Evolutionary conservation across 2,888 invertebrate genomes (phyloP).

Genomic region (Malthinus flaveolus): DNA sequence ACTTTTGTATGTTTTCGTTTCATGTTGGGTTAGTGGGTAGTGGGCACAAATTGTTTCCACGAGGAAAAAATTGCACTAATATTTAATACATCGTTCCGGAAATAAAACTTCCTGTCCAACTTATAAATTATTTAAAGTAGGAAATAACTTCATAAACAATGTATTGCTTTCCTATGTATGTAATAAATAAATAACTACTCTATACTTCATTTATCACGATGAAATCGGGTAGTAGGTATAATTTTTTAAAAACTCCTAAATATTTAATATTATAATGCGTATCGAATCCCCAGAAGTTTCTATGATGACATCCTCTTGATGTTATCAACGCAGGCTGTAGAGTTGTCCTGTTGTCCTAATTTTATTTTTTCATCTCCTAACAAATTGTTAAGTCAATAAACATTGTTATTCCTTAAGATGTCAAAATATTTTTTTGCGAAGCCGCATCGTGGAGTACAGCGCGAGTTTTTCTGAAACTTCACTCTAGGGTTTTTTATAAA

Average conservation of each 20-base stretch:
- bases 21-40: background rate
- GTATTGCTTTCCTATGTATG: slow-evolving; percentile 1
- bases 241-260: background rate
- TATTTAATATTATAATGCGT: background rate
- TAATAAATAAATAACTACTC: background rate
- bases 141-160: slow-evolving; percentile 25
- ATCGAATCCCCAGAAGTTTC: too few species aligned
- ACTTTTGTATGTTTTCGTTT: background rate
- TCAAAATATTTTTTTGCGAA: too few species aligned
- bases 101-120: slow-evolving; percentile 24
- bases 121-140: slow-evolving; percentile 21
- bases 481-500: too few species aligned
- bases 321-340: too few species aligned
- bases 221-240: background rate
- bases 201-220: background rate
- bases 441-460: too few species aligned
- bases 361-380: too few species aligned
- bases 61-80: slow-evolving; percentile 5
- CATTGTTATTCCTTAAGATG: too few species aligned
- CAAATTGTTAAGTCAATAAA: too few species aligned
- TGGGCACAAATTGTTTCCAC: background rate
- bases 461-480: too few species aligned
- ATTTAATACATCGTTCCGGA: slow-evolving; percentile 20
- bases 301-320: too few species aligned
- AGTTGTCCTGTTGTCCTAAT: too few species aligned